A percentile compares a stretch with the other conserved stretches of the same genome.
Conservation (phyloP, 2,888 invertebrate species). For the Escarpia spicata region DNA sequence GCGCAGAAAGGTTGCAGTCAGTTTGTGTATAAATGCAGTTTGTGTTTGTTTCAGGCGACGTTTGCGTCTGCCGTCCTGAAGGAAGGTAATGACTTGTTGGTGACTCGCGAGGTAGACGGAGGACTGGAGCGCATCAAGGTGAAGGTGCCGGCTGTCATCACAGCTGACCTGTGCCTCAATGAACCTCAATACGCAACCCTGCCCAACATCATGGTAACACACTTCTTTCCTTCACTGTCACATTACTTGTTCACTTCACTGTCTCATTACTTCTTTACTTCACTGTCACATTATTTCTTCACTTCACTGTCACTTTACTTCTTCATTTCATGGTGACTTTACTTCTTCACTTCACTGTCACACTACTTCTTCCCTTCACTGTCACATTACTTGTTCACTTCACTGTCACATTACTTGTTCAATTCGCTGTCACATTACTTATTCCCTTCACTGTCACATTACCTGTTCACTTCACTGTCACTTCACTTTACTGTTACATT, state of each 20-base stretch:
- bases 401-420: too few relatives aligned
- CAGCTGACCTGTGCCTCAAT: conserved; percentile 95
- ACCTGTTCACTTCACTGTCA: too few relatives aligned
- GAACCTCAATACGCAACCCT: conserved; percentile 98
- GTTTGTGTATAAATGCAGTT: neutral
- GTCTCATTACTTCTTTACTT: neutral
- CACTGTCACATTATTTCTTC: neutral
- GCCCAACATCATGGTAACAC: conserved; percentile 87
- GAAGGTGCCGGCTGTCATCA: conserved; percentile 93
- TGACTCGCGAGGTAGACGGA: conserved; percentile 94
- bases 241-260: conserved; percentile 68
- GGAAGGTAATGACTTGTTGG: conserved; percentile 78
- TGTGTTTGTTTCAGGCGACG: conserved; percentile 72
- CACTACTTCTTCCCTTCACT: neutral
- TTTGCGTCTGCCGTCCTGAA: conserved; percentile 86
- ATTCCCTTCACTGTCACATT: too few relatives aligned
- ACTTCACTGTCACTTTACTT: conserved; percentile 69
- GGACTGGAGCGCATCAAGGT: conserved; percentile 89
- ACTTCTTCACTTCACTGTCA: conserved; percentile 89
- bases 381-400: neutral
- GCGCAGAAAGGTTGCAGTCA: neutral
- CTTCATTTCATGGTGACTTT: neutral
- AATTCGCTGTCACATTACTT: too few relatives aligned
- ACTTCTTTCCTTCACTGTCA: conserved; percentile 72
- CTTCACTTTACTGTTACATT: too few relatives aligned